A percentile compares a stretch with the other conserved stretches of the same genome.
These are phyloP conservation scores for Ephydatia muelleri DNA, from an alignment of 37 sponge, comb jelly and placozoan genomes.

Conservation along the genomic window DNA sequence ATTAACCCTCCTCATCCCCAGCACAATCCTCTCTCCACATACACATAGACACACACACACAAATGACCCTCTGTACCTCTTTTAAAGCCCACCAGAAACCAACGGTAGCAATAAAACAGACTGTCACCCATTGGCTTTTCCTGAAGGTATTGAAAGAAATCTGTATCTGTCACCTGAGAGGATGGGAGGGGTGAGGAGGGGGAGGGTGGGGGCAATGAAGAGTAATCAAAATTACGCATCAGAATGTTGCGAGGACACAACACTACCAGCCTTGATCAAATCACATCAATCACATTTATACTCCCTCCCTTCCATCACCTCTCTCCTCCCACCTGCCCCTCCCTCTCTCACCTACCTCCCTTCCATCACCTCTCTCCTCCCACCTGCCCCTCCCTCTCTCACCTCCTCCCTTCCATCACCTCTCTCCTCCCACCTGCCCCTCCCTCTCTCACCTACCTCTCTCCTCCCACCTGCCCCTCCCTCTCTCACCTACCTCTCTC, in stretches of 20 bases:
- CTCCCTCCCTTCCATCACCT: too few species aligned
- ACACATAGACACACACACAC: too few species aligned
- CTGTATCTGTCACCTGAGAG: conserved; percentile 82
- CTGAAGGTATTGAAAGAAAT: conserved; percentile 81
- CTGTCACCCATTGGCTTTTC: conserved; percentile 80
- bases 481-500: too few species aligned
- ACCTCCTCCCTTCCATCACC: neutral
- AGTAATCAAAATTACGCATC: neutral
- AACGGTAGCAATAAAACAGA: conserved; percentile 89
- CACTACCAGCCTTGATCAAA: too few species aligned
- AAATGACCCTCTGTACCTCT: conserved; percentile 56
- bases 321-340: too few species aligned
- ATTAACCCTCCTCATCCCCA: too few species aligned
- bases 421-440: neutral
- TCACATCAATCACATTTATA: too few species aligned
- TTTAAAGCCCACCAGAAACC: conserved; percentile 94
- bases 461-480: neutral
- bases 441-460: neutral
- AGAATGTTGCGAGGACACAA: too few species aligned
- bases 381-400: too few species aligned
- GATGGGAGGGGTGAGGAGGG: neutral
- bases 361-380: too few species aligned
- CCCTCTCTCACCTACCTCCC: too few species aligned
- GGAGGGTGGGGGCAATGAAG: neutral
- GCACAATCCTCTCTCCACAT: too few species aligned